phyloP scores from a whole-genome alignment of 2,888 invertebrate genomes.

The Byasa hedistus region DNA sequence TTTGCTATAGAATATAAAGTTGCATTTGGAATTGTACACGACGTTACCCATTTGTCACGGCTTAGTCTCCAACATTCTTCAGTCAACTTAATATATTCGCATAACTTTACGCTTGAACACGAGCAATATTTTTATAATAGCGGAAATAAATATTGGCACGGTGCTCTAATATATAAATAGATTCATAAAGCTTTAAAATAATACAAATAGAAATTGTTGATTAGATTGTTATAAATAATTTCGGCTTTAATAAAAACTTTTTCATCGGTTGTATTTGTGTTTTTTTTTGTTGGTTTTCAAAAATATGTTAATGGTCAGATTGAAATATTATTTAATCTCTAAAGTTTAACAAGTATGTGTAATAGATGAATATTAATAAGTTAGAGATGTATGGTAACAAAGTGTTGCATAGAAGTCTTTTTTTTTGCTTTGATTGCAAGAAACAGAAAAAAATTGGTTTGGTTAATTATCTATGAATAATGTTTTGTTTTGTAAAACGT shows the following conservation, averaged over 20 bases:
- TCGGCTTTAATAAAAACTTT: constrained; percentile 26
- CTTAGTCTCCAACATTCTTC: constrained; percentile 5
- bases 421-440: too few relatives aligned
- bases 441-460: too few relatives aligned
- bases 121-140: constrained; percentile 16
- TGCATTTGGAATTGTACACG: constrained; percentile 20
- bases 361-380: too few relatives aligned
- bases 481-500: too few relatives aligned
- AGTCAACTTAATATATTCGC: not conserved
- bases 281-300: not conserved
- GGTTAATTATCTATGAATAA: too few relatives aligned
- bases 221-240: constrained; percentile 17
- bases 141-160: constrained; percentile 21
- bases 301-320: too few relatives aligned
- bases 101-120: not conserved
- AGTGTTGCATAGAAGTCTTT: too few relatives aligned
- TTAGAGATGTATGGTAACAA: too few relatives aligned
- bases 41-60: constrained; percentile 12
- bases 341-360: too few relatives aligned
- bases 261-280: not conserved
- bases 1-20: constrained; percentile 6
- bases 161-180: constrained; percentile 22
- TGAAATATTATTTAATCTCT: too few relatives aligned
- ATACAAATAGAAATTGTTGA: constrained; percentile 9
- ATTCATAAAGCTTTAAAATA: constrained; percentile 26